Base-by-base conservation (phyloP, 2,888 invertebrate species). In the Caradrina kadenii region DNA sequence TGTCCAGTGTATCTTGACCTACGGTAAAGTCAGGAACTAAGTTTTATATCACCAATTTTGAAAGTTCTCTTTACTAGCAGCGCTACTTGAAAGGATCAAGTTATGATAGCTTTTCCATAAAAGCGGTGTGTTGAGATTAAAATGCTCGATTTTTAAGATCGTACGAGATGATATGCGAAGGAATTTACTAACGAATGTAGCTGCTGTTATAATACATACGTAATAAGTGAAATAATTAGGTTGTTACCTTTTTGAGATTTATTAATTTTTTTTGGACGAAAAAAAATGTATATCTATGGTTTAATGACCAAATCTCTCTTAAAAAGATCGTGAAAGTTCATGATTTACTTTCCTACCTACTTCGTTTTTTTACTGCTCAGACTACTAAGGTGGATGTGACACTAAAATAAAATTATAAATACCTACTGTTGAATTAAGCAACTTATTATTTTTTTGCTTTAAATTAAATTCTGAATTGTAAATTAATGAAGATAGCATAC, bases 161-260 rank as follows among this genome's bases (percentile, higher is more conserved):
- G 69, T 72, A 73, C 55, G 63, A 67, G 73, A 80, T 64, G 82
- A 83, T 83, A 83, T 22, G 72, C 58, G 17, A 68, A 72, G 73
- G 84, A 76, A 83, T 83, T 78, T 78, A 73, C 84, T 83, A 82
- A 83, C 78, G 84, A 83, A 81, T 83, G 83, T 80, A 62, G 74
- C 73, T 82, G 68, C 49, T 65, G 73, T 73, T 80, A 73, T 73
- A 77, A 60, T 80, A 62, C 69, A 75, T 81, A 76, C 60, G 69
- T 79, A 68, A 72, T 71, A 79, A 70, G 80, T 80, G 64, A 80
- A 76, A 80, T 83, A 82, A 82, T 81, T 81, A 81, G 66, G 55
- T 65, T 75, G 79, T 76, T 68, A 56, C 54, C 61, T 60, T 73
- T 78, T 69, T 54, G 45, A 70, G 45, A 75, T 70, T 56, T 15